phyloP scores from a whole-genome alignment of 2,113 vertebrate species.

The Callospermophilus lateralis region DNA sequence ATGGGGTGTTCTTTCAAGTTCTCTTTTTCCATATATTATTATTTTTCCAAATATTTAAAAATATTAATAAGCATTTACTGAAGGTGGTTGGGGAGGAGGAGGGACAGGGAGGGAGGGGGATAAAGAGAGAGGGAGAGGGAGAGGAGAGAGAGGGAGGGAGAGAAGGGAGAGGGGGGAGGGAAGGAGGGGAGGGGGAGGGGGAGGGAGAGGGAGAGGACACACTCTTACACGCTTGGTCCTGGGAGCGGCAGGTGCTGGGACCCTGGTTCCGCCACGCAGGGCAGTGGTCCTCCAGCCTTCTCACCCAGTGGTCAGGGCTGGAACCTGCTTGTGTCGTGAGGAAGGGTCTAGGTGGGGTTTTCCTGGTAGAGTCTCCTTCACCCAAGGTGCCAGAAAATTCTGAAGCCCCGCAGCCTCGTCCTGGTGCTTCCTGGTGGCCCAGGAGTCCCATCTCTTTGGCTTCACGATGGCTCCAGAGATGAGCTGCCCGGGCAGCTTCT shows the following conservation, averaged over 20 bases:
- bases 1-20: background rate
- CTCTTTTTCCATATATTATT: too few relatives aligned
- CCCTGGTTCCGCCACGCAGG: background rate
- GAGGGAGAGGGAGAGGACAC: too few relatives aligned
- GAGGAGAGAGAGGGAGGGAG: too few relatives aligned
- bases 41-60: too few relatives aligned
- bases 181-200: too few relatives aligned
- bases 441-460: background rate
- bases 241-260: background rate
- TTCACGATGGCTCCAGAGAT: background rate
- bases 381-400: background rate
- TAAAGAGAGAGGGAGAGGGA: too few relatives aligned
- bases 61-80: too few relatives aligned
- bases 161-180: too few relatives aligned
- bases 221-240: background rate
- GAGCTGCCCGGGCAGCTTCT: background rate
- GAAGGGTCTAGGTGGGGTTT: background rate
- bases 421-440: background rate
- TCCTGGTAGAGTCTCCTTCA: background rate
- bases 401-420: fast-evolving
- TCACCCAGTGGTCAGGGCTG: background rate
- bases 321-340: background rate
- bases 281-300: too few relatives aligned
- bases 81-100: too few relatives aligned
- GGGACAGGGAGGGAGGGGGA: too few relatives aligned